Percentiles rank a stretch among this genome's conserved stretches.
phyloP scores from a whole-genome alignment of 2,113 vertebrate genomes.

The Lampris incognitus region DNA sequence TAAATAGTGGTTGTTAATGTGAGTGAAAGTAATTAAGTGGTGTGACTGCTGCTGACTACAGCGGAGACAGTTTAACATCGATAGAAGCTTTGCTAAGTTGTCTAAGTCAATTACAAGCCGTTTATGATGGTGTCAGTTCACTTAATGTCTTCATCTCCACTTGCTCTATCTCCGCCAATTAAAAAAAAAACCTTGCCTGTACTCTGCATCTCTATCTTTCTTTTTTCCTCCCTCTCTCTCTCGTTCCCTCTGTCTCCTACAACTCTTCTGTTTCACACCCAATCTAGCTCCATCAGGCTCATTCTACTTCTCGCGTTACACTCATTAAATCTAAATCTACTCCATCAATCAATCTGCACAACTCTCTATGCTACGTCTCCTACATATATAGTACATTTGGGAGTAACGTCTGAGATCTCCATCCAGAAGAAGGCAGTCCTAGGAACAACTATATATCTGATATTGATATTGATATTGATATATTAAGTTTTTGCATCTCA shows the following conservation, averaged over 20 bases:
- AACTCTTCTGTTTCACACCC: slow-evolving; percentile 31
- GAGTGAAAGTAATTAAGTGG: slow-evolving; percentile 1
- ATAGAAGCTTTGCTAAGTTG: slow-evolving; percentile 45
- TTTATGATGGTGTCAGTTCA: slow-evolving; percentile 52
- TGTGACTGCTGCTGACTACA: slow-evolving; percentile 5
- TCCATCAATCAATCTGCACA: slow-evolving; percentile 43
- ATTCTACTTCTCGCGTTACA: slow-evolving; percentile 44
- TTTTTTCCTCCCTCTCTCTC: not conserved
- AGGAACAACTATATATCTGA: too few relatives aligned
- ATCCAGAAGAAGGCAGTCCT: too few relatives aligned
- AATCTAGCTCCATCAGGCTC: slow-evolving; percentile 39
- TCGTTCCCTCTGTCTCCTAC: not conserved
- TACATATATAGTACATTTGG: too few relatives aligned
- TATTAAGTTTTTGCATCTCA: too few relatives aligned
- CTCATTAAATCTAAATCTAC: slow-evolving; percentile 52
- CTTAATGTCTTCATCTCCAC: slow-evolving; percentile 60
- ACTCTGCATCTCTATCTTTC: slow-evolving; percentile 34
- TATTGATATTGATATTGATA: too few relatives aligned
- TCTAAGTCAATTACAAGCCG: slow-evolving; percentile 51
- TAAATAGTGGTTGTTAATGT: not conserved
- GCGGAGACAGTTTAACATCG: slow-evolving; percentile 18
- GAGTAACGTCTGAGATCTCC: too few relatives aligned
- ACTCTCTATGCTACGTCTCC: slow-evolving; percentile 16
- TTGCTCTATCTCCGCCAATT: slow-evolving; percentile 45
- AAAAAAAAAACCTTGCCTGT: slow-evolving; percentile 15